phyloP scores from a whole-genome alignment of 1,140 invertebrate genomes.

The Platorchestia sp. region DNA sequence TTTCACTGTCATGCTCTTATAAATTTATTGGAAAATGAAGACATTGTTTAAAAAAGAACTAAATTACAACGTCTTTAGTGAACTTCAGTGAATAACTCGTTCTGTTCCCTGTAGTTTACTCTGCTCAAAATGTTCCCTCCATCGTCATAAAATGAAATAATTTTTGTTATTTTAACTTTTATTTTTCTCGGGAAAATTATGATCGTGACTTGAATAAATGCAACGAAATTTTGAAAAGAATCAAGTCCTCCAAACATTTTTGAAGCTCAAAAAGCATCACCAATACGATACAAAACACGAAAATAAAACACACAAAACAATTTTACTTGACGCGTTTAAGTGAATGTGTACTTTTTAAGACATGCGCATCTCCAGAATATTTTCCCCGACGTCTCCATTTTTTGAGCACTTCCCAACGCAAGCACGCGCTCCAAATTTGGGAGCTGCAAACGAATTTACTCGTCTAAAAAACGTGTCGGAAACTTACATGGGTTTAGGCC shows the following conservation, averaged over 20 bases:
- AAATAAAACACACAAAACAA: background rate
- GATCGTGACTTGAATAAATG: too few species aligned
- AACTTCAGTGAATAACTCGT: too few species aligned
- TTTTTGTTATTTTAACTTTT: too few species aligned
- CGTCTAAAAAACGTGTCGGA: background rate
- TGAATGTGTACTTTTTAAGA: background rate
- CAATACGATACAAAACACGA: background rate
- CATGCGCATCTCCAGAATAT: background rate
- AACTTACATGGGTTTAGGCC: constrained; percentile 22
- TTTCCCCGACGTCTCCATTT: background rate
- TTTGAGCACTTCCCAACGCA: background rate
- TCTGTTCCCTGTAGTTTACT: too few species aligned
- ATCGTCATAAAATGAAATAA: too few species aligned
- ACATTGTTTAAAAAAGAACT: too few species aligned
- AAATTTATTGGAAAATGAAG: too few species aligned
- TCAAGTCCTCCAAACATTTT: background rate
- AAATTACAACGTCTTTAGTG: too few species aligned
- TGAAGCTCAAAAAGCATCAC: background rate
- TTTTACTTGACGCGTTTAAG: background rate
- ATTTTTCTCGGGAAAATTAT: too few species aligned
- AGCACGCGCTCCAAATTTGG: background rate
- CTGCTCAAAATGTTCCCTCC: too few species aligned
- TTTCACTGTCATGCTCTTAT: too few species aligned
- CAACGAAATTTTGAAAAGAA: too few species aligned
- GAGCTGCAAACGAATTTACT: constrained; percentile 26